Base-by-base conservation (phyloP, 2,888 invertebrate genomes). In the Platycheirus albimanus region DNA sequence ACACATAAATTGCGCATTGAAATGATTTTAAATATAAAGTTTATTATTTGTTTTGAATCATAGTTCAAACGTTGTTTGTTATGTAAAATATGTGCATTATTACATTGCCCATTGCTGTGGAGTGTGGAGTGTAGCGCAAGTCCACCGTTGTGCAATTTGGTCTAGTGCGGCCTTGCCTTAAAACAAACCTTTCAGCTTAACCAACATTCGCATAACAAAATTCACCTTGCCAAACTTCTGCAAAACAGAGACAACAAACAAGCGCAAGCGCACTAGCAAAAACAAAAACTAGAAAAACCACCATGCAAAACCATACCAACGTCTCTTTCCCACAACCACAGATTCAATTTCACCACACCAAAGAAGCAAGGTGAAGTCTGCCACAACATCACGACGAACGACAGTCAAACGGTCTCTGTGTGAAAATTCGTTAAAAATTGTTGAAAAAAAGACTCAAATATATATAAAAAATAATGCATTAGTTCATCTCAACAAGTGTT, bases 371-470 rank as follows among this genome's bases (percentile, higher is more conserved):
- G 84, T 86, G 77, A 85, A 87, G 87, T 88, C 87, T 88, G 88
- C 87, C 87, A 87, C 87, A 87, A 86, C 86, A 86, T 85, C 85
- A 86, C 86, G 85, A 85, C 76, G 54, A 85, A 58, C 63, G 69
- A 75, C 69, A 78, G 78, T 69, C 58, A 51, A 84, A 70, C 77
- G 77, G 77, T 80, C 70, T 79, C 64, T 74, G 76, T 79, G 72
- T 80, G 72, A 85, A 85, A 85, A 76, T 79, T 83, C 52, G 43
- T 75, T 64, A 19, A 52, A 72, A 76, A 64, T 67, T 58, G 61
- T 13, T 71, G 41, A 51, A 64, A 56, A 52, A 63, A 45, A 52
- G 30, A 41, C n/a, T n/a, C 41, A 85, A 84, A 72, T 49, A 66
- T n/a, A 77, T 64, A 28, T 43, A 3, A 11, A 41, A 84, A 80